Conservation (phyloP, 2,888 invertebrate species). For the Xanthia icteritia region DNA sequence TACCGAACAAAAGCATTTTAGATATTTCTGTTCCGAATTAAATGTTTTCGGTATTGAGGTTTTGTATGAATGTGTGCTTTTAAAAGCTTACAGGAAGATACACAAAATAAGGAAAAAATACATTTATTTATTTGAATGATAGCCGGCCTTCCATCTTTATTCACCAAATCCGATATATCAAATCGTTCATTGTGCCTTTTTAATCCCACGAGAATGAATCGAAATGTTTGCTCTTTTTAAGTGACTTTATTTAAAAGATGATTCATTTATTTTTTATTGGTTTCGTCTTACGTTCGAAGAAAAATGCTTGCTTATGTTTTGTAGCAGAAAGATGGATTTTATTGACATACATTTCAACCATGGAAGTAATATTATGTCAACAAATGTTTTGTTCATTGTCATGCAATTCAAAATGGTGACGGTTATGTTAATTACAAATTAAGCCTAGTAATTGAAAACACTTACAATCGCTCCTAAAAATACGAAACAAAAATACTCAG, state of each 20-base stretch:
- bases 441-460: neutral
- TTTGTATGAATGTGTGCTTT: conserved; percentile 17
- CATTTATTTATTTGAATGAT: conserved; percentile 29
- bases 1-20: conserved; percentile 31
- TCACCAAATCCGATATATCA: conserved; percentile 40
- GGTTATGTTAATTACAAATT: neutral
- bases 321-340: neutral
- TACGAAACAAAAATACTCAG: neutral
- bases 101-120: conserved; percentile 18
- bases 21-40: conserved; percentile 15
- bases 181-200: conserved; percentile 45
- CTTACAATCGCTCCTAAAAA: conserved; percentile 1
- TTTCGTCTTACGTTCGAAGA: no score
- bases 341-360: neutral
- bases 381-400: neutral
- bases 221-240: conserved; percentile 29
- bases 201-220: conserved; percentile 14
- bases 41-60: conserved; percentile 26
- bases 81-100: conserved; percentile 38
- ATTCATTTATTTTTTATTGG: no score
- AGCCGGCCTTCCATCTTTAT: conserved; percentile 37
- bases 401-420: neutral
- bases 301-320: no score
- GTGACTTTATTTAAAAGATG: conserved; percentile 11
- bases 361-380: neutral